Conservation (phyloP, 2,888 invertebrate genomes). For the Eucriotettix oculatus region DNA sequence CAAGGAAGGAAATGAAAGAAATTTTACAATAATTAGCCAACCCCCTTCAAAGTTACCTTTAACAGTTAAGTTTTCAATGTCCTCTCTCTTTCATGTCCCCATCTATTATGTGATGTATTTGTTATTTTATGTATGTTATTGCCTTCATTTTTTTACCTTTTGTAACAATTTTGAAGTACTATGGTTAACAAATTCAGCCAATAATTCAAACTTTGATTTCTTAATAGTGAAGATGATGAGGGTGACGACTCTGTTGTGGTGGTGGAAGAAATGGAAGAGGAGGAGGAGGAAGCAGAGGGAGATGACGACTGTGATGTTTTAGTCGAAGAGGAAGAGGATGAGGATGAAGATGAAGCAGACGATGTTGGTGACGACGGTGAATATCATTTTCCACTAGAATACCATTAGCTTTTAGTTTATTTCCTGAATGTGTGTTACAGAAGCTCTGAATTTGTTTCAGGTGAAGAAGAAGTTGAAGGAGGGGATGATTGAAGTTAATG, state of each 20-base stretch:
- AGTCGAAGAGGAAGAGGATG: constrained; percentile 11
- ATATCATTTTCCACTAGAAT: neutral
- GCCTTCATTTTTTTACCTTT: no score
- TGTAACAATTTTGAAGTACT: no score
- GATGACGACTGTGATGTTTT: constrained; percentile 9
- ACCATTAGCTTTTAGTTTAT: neutral
- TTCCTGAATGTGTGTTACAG: no score
- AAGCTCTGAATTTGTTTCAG: neutral
- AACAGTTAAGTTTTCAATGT: no score
- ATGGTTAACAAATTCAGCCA: no score
- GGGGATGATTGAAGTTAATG: constrained; percentile 1
- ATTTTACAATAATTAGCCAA: no score
- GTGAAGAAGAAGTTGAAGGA: constrained; percentile 3
- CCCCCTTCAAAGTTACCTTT: no score
- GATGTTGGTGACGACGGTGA: constrained; percentile 1
- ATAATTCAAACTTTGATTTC: neutral
- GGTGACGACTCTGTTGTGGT: constrained; percentile 8
- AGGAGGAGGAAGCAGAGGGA: constrained; percentile 8
- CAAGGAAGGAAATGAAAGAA: no score
- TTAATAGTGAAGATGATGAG: constrained; percentile 7
- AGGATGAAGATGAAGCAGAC: constrained; percentile 12
- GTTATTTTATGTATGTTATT: no score
- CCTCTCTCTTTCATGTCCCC: no score
- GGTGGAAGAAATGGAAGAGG: constrained; percentile 8
- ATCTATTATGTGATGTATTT: no score